Conservation (phyloP, 2,797 vertebrate species). For the Poeciliopsis presidionis region DNA sequence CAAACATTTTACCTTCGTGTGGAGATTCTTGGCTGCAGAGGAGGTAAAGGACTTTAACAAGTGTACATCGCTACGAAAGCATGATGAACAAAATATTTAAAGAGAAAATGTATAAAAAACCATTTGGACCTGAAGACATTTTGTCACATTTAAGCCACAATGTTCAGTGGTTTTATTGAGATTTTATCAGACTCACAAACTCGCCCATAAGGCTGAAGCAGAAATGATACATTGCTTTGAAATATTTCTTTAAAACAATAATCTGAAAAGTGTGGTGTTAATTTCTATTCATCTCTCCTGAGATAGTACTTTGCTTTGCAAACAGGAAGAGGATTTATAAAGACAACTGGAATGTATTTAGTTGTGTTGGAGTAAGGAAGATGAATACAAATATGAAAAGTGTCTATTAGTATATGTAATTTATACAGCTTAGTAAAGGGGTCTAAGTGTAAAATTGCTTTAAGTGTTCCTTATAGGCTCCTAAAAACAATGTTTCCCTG, state of each 20-base stretch:
- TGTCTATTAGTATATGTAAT: neutral
- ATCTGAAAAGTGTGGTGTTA: neutral
- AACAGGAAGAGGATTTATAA: neutral
- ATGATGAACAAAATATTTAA: neutral
- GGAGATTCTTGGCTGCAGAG: conserved; percentile 84
- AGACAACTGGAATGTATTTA: neutral
- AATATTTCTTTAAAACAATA: neutral
- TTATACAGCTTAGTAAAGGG: neutral
- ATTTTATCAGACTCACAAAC: neutral
- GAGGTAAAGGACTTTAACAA: conserved; percentile 62
- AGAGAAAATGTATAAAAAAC: neutral
- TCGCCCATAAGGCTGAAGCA: neutral
- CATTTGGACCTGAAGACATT: neutral
- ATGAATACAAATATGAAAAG: neutral
- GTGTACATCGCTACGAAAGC: neutral
- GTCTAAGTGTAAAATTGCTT: neutral
- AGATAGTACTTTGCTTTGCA: neutral
- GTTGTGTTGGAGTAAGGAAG: neutral
- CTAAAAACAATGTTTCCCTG: neutral
- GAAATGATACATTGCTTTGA: neutral
- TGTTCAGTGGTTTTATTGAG: neutral
- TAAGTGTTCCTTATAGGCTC: neutral
- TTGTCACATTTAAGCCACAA: neutral
- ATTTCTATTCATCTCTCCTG: neutral
- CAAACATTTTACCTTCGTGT: conserved; percentile 83